A percentile compares a stretch with the other conserved stretches of the same genome.
Evolutionary conservation across 2,797 vertebrate genomes (phyloP).

Genomic region (Pempheris klunzingeri): DNA sequence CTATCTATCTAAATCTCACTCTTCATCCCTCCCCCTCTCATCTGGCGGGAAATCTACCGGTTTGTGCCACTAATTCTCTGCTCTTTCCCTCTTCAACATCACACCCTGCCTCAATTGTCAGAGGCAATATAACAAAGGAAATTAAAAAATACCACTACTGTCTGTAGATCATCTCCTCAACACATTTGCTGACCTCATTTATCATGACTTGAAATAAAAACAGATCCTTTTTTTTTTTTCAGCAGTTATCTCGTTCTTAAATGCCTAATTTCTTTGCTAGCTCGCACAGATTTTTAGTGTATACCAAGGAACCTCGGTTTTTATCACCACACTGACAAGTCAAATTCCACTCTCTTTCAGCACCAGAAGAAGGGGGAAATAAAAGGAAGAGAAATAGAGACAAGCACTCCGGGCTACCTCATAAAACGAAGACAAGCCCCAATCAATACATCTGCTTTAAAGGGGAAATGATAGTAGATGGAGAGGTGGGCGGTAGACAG

Average conservation of each 20-base stretch:
- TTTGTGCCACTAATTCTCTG: slow-evolving; percentile 46
- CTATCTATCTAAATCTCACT: slow-evolving; percentile 61
- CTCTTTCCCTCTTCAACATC: slow-evolving; percentile 12
- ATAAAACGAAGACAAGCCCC: slow-evolving; percentile 55
- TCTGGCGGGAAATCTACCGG: slow-evolving; percentile 59
- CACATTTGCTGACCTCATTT: slow-evolving; percentile 14
- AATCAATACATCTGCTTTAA: slow-evolving; percentile 72
- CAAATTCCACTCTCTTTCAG: slow-evolving; percentile 24
- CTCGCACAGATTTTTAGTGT: neutral
- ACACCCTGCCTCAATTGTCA: slow-evolving; percentile 11
- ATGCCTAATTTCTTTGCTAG: neutral
- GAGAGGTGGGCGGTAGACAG: slow-evolving; percentile 53
- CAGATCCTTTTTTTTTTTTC: neutral
- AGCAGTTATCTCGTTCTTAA: slow-evolving; percentile 6
- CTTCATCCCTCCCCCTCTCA: slow-evolving; percentile 27
- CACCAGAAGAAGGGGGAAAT: slow-evolving; percentile 29
- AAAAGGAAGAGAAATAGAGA: slow-evolving; percentile 36
- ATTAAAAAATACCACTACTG: slow-evolving; percentile 33
- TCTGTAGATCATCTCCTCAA: slow-evolving; percentile 11
- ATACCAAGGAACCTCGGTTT: neutral
- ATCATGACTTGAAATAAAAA: neutral
- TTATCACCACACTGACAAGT: slow-evolving; percentile 27
- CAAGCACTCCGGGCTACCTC: slow-evolving; percentile 41
- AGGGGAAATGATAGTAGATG: slow-evolving; percentile 54
- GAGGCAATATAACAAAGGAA: slow-evolving; percentile 35